Conservation (phyloP, 2,113 vertebrate species). For the Mirounga angustirostris region DNA sequence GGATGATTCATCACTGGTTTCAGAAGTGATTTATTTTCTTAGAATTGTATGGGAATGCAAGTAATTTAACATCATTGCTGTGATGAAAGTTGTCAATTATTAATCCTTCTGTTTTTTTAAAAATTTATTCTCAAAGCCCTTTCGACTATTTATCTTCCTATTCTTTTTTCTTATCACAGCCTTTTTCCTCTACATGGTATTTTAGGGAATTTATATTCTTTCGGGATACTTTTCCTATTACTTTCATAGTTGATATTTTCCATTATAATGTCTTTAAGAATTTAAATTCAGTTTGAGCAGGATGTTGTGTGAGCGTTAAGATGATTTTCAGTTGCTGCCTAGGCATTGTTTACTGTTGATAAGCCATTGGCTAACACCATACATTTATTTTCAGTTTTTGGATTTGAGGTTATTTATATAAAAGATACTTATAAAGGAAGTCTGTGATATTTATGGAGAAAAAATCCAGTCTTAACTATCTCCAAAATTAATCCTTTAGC, state of each 20-base stretch:
- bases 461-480: background rate
- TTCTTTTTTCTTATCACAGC: background rate
- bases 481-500: background rate
- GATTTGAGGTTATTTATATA: background rate
- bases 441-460: background rate
- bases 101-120: background rate
- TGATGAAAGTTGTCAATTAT: background rate
- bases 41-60: background rate
- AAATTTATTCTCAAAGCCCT: background rate
- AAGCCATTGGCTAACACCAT: background rate
- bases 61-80: background rate
- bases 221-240: background rate
- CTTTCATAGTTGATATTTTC: background rate
- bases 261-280: background rate
- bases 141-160: background rate
- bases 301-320: background rate
- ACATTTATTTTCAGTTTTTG: background rate
- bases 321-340: background rate
- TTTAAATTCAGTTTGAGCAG: background rate
- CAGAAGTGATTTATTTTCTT: background rate
- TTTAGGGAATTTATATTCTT: background rate
- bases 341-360: background rate
- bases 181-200: background rate
- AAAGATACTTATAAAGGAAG: background rate
- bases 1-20: background rate